Evolutionary conservation across 2,797 vertebrate species (phyloP), one percentile per base, ranked within the genome.

Genomic region (Lagodon rhomboides): DNA sequence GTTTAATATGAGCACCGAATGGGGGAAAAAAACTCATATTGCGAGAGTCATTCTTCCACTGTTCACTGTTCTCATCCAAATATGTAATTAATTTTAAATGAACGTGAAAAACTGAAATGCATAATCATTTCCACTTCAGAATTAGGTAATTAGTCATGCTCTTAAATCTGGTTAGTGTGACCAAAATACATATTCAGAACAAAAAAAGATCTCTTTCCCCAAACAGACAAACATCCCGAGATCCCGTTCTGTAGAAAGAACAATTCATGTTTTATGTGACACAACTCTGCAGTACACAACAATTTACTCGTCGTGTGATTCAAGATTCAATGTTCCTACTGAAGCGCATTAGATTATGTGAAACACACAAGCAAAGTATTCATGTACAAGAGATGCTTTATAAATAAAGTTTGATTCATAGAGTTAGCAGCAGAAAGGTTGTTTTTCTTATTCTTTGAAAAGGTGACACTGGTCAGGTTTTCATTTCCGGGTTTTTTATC

Each of bases 21-120:
- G 59, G 53, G 60, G 75, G 69, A 58, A 54, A 25, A 13, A 51
- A 73, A 41, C 44, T 81, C 51, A 55, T 47, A 34, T 34, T 54
- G 12, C 22, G 27, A 62, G 17, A 77, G 68, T 71, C 50, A 70
- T 80, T 77, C 79, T 70, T 77, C 65, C 68, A 51, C 53, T 68
- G 61, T 76, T 75, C 75, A 55, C 53, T 70, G 61, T 76, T 75
- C 75, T 81, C 75, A 70, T 58, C 44, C 61, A 79, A 84, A 86
- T 87, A 38, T 81, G 51, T 75, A 87, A 91, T 89, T 90, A 68
- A 83, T 78, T 80, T 81, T 43, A 84, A 81, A 88, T 86, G 44
- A 86, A 79, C 22, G 10, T 63, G 63, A 72, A 87, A 87, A 86
- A 83, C 73, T 77, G 44, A 77, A 85, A 82, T 65, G 47, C 69